A percentile compares a stretch with the other conserved stretches of the same genome.
phyloP scores from a whole-genome alignment of 2,113 vertebrate species.

The Serinus canaria region DNA sequence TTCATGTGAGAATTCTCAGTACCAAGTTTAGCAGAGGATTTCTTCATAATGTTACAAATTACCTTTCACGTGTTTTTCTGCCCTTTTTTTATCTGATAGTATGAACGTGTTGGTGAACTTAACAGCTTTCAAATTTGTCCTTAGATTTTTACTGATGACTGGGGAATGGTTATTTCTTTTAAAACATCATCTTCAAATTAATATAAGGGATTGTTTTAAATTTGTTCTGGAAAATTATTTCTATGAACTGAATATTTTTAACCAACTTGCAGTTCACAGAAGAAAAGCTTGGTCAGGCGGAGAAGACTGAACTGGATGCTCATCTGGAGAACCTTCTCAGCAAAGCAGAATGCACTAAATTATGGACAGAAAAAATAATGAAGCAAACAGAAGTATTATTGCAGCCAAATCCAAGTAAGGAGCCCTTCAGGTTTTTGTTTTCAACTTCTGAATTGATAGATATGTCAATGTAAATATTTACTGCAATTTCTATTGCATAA shows the following conservation, averaged over 20 bases:
- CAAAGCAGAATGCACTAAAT: conserved; percentile 94
- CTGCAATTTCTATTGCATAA: background rate
- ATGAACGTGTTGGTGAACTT: background rate
- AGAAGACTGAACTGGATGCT: conserved; percentile 97
- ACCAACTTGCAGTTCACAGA: conserved; percentile 88
- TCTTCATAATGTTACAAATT: background rate
- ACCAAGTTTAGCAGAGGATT: background rate
- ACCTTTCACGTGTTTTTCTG: background rate
- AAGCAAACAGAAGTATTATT: conserved; percentile 95
- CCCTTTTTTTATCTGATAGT: background rate
- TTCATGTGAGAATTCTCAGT: background rate
- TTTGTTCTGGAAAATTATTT: background rate
- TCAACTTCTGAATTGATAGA: background rate
- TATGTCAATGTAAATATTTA: background rate
- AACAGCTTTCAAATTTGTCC: background rate
- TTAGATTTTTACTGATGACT: background rate
- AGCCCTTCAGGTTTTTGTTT: background rate
- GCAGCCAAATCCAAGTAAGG: conserved; percentile 97
- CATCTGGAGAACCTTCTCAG: conserved; percentile 94
- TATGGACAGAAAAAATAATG: conserved; percentile 96
- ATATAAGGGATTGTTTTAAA: background rate
- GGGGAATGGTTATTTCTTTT: background rate
- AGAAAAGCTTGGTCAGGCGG: conserved; percentile 97
- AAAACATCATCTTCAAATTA: background rate
- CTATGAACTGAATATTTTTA: background rate